phyloP scores from a whole-genome alignment of 2,113 vertebrate species.

The Aphyosemion australe region DNA sequence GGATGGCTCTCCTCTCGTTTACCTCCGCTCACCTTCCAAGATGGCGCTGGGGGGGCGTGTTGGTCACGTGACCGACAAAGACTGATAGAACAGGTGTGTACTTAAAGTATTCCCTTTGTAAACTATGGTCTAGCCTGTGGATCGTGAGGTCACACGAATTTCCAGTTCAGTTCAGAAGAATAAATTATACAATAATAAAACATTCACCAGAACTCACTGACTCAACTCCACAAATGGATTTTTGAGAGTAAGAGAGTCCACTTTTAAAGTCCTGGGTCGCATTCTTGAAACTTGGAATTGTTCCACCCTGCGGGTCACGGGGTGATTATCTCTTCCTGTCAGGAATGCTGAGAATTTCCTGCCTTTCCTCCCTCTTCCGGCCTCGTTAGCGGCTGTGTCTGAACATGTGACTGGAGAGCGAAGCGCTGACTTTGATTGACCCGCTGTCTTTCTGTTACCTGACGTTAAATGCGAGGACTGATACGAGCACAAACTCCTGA shows the following conservation, averaged over 20 bases:
- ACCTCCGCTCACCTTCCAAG: too few species aligned
- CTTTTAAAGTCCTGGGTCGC: conserved; percentile 38
- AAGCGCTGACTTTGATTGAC: conserved; percentile 52
- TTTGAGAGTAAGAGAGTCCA: conserved; percentile 32
- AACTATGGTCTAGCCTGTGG: too few species aligned
- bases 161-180: too few species aligned
- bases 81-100: too few species aligned
- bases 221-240: too few species aligned
- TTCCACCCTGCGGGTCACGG: conserved; percentile 66
- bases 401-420: conserved; percentile 62
- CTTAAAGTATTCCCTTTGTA: too few species aligned
- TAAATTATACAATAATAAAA: too few species aligned
- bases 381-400: conserved; percentile 56
- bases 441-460: conserved; percentile 32
- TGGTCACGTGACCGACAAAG: too few species aligned
- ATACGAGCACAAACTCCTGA: not conserved
- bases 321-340: conserved; percentile 83
- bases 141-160: too few species aligned
- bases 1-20: too few species aligned
- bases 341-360: conserved; percentile 83
- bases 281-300: conserved; percentile 54
- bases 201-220: too few species aligned
- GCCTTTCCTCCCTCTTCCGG: conserved; percentile 67
- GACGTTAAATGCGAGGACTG: conserved; percentile 11
- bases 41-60: too few species aligned